phyloP scores from a whole-genome alignment of 2,888 invertebrate genomes.

The Epinotia brunnichana region DNA sequence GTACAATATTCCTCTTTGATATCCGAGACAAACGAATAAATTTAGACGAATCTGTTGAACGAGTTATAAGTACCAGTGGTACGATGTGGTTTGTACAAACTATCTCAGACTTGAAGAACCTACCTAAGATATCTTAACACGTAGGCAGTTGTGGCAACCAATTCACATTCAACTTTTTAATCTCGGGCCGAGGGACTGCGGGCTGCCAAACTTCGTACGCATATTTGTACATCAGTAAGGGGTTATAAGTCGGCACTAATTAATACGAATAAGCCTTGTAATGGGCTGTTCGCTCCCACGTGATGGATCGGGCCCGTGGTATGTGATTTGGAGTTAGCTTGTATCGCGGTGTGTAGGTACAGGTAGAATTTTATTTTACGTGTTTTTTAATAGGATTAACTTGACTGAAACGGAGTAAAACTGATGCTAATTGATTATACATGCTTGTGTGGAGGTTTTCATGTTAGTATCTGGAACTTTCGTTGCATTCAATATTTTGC shows the following conservation, averaged over 20 bases:
- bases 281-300: conserved; percentile 32
- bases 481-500: too few species aligned
- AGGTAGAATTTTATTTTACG: not conserved
- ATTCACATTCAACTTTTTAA: conserved; percentile 31
- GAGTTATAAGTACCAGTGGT: too few species aligned
- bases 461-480: too few species aligned
- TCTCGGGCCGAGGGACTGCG: conserved; percentile 30
- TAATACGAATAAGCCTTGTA: conserved; percentile 44
- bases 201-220: conserved; percentile 32
- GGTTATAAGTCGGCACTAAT: conserved; percentile 43
- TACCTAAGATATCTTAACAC: not conserved
- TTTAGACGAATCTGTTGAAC: too few species aligned
- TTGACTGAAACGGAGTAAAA: not conserved
- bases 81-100: too few species aligned
- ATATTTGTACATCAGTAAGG: conserved; percentile 42
- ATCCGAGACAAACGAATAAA: too few species aligned
- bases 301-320: conserved; percentile 41
- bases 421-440: not conserved
- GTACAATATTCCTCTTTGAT: too few species aligned
- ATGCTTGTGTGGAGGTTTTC: not conserved
- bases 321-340: conserved; percentile 26
- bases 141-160: not conserved
- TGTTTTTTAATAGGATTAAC: not conserved
- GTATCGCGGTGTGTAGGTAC: not conserved
- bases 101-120: not conserved